These are phyloP conservation scores for Alloscopus bannaensis DNA, from an alignment of 2,888 invertebrate genomes.

Conservation along the genomic window DNA sequence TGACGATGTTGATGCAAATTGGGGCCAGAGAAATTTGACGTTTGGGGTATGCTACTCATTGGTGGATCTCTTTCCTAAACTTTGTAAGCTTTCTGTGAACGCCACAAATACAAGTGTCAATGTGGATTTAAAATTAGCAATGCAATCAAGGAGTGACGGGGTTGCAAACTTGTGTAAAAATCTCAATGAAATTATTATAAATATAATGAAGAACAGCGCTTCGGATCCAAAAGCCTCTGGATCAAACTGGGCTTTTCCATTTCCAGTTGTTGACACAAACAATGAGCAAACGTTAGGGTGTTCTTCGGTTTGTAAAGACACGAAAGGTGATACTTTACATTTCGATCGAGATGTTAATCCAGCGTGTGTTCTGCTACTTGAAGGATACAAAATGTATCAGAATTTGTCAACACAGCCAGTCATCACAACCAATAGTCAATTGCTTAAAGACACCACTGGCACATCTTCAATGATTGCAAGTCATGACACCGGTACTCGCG, in stretches of 20 bases:
- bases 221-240: too few relatives aligned
- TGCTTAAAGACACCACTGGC: too few relatives aligned
- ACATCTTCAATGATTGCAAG: too few relatives aligned
- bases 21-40: neutral
- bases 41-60: neutral
- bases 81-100: slow-evolving; percentile 3
- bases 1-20: neutral
- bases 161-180: slow-evolving; percentile 2
- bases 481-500: too few relatives aligned
- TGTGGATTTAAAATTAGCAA: slow-evolving; percentile 11
- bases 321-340: neutral
- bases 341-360: slow-evolving; percentile 28
- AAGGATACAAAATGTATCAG: slow-evolving; percentile 24
- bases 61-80: slow-evolving; percentile 5
- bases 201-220: neutral
- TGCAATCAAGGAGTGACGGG: slow-evolving; percentile 1
- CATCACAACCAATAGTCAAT: too few relatives aligned
- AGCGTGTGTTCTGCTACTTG: slow-evolving; percentile 24
- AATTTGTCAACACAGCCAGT: slow-evolving; percentile 7
- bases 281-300: neutral
- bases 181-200: neutral
- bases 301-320: slow-evolving; percentile 2
- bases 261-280: too few relatives aligned
- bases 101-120: neutral
- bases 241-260: too few relatives aligned